A percentile compares a stretch with the other conserved stretches of the same genome.
Conservation (phyloP, 1,140 invertebrate species). For the Rhopalosiphum maidis region DNA sequence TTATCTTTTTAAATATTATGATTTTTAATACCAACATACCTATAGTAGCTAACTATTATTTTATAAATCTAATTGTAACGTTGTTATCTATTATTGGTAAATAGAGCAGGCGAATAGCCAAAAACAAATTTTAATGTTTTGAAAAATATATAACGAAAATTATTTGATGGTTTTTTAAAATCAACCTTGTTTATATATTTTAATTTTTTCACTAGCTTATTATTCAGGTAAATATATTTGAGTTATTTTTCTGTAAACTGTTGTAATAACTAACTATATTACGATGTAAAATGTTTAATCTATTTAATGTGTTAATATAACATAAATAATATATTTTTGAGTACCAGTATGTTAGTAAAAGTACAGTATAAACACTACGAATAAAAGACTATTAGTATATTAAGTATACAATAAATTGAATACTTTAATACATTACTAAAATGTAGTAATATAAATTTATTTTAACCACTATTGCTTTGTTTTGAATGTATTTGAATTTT, state of each 20-base stretch:
- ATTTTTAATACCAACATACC: not conserved
- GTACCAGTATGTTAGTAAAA: not conserved
- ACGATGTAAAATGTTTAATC: not conserved
- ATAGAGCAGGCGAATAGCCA: slow-evolving; percentile 29
- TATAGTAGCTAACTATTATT: not conserved
- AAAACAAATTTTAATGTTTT: not conserved
- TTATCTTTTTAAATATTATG: not conserved
- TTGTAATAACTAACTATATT: not conserved
- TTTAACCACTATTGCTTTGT: not conserved
- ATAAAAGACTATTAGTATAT: not conserved
- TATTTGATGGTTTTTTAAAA: not conserved
- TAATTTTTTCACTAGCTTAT: not conserved
- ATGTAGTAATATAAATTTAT: not conserved
- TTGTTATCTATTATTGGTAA: slow-evolving; percentile 26
- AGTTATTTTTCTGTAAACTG: not conserved
- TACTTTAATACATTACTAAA: not conserved
- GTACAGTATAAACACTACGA: not conserved
- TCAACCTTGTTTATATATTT: not conserved
- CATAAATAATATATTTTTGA: not conserved
- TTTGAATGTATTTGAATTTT: not conserved
- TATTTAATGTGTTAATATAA: not conserved
- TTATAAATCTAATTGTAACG: not conserved
- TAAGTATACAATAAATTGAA: too few species aligned
- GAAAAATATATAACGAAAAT: not conserved
- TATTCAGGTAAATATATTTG: not conserved